Base-by-base conservation (phyloP, 2,113 vertebrate species). In the Gambusia holbrooki region DNA sequence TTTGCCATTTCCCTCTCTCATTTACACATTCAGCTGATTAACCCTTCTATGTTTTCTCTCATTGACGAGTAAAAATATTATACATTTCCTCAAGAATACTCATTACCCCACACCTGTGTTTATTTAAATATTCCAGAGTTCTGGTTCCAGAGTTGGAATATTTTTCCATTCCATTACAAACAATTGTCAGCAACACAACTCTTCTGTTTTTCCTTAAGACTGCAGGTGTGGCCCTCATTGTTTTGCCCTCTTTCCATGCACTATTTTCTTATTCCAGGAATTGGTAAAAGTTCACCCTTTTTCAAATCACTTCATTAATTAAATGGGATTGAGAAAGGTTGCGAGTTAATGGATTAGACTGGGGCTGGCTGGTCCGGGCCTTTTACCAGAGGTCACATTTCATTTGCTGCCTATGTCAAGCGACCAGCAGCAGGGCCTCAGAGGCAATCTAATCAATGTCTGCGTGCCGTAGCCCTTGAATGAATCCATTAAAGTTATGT, bases 281-380 rank as follows among this genome's bases (percentile, higher is more conserved):
- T 94, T 94, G 94, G 93, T 96, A 94, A 95, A 93, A 93, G 93
- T 94, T 94, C 94, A 88, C 86, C 87, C 79, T 71, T 95, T 95
- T 95, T 95, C 92, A 95, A 96, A 96, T 97, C 94, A 95, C 94
- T 96, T 95, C 95, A 96, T 97, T 96, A 96, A 97, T 97, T 95
- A 96, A 96, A 96, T 95, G 93, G 94, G 93, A 96, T 94, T 95
- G 96, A 89, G 92, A 95, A 95, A 96, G 95, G 94, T 96, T 95
- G 92, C 94, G 91, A 94, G 95, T 94, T 96, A 92, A 95, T 74
- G 74, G 95, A 95, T 96, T 94, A 94, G 92, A 85, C 93, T 84
- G 91, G 90, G 92, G 93, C 93, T 94, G 93, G 92, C 79, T 89
- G 93, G 94, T 96, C 94, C 93, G 89, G 93, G 89, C 93, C 94